Conservation (phyloP, 1,140 invertebrate species). For the Ips nitidus region DNA sequence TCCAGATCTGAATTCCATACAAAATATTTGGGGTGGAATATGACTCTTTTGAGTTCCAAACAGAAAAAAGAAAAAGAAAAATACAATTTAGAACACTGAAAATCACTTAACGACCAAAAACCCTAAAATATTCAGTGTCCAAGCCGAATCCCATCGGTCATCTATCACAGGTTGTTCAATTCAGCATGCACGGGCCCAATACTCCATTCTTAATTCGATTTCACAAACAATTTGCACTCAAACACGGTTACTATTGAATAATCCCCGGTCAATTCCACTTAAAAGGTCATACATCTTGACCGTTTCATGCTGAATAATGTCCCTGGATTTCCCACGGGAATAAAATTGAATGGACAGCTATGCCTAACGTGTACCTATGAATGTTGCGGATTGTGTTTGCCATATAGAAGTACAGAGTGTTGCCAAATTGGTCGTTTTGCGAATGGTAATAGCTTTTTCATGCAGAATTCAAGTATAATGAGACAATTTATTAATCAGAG, state of each 20-base stretch:
- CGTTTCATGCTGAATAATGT: constrained; percentile 28
- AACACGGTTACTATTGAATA: constrained; percentile 31
- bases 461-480: too few relatives aligned
- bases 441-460: too few relatives aligned
- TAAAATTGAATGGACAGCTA: constrained; percentile 13
- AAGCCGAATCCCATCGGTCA: constrained; percentile 3
- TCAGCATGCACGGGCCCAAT: constrained; percentile 15
- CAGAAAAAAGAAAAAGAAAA: too few relatives aligned
- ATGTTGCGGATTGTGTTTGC: too few relatives aligned
- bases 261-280: constrained; percentile 28
- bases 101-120: background rate
- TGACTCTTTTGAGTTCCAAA: too few relatives aligned
- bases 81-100: background rate
- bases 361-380: background rate
- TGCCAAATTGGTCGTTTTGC: too few relatives aligned
- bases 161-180: constrained; percentile 20
- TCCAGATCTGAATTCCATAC: too few relatives aligned
- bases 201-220: constrained; percentile 31
- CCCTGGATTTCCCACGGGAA: constrained; percentile 13
- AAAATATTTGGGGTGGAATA: too few relatives aligned
- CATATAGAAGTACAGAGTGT: too few relatives aligned
- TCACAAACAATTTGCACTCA: constrained; percentile 31
- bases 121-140: background rate
- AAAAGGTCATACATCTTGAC: constrained; percentile 30
- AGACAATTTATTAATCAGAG: too few relatives aligned